Evolutionary conservation across 2,113 vertebrate genomes (phyloP), one percentile per base, ranked within the genome.

Genomic region (Globicephala melas): DNA sequence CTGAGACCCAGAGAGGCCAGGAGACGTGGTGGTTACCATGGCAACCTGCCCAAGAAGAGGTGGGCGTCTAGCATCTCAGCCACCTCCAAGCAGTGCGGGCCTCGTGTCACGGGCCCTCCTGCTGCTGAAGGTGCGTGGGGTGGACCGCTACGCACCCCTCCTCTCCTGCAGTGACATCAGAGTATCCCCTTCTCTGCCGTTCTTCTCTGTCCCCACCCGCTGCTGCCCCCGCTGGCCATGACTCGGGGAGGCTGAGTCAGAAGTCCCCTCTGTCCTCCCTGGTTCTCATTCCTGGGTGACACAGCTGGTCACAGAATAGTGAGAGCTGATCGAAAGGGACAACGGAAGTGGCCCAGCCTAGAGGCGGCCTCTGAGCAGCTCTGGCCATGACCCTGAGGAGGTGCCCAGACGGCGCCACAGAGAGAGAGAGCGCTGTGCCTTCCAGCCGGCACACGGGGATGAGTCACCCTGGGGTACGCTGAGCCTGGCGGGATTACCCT

Each of bases 61-160:
- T 1, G 70, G 23, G 41, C 8, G 1, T 31, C 60, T 23, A 18
- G n/a, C 3, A 3, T 20, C 60, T 36, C 13, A 1, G 63, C 55
- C 33, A 3, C 18, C 3, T 41, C 12, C 36, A 1, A 10, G 25
- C 36, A 8, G 23, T 3, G 0, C 0, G 18, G 18, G 14, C 31
- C 8, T 5, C 0, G 0, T 0, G 23, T 9, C 0, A 1, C 0
- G 7, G 76, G 44, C 31, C 60, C 18, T 8, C 50, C 50, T 3
- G 5, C 5, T 17, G 4, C 9, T 36, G 71, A 13, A 21, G 1
- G 1, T 1, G 17, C 0, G 0, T 11, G 6, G 53, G 50, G 38
- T 10, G 53, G 8, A 4, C 44, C 13, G 1, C 2, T 4, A 10
- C 9, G 23, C 28, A 7, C 3, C 53, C n/a, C 41, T 31, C 10